Percentiles rank a stretch among this genome's conserved stretches.
Evolutionary conservation across 2,888 invertebrate species (phyloP).

Genomic region (Campoplex nolae): DNA sequence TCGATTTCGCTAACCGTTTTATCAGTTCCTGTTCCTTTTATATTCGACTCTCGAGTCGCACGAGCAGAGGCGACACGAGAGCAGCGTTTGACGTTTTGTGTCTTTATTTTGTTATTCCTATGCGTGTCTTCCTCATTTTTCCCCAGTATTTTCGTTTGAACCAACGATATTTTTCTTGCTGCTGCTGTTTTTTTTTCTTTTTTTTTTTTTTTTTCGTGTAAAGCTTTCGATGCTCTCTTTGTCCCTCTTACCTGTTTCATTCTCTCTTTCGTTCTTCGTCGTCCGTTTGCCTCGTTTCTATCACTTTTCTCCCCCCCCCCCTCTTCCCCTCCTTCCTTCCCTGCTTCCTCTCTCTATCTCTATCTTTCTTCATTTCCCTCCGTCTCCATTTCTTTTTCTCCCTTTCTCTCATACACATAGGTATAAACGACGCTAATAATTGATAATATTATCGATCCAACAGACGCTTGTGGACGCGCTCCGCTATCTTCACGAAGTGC

Average conservation of each 20-base stretch:
- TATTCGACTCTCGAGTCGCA: background rate
- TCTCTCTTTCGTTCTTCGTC: background rate
- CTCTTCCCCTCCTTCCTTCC: background rate
- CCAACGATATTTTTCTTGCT: background rate
- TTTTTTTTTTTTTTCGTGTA: too few relatives aligned
- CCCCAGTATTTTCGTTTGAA: background rate
- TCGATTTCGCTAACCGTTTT: background rate
- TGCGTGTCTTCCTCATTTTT: background rate
- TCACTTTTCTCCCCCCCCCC: background rate
- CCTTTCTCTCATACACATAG: background rate
- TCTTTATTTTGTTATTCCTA: background rate
- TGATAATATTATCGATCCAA: conserved; percentile 72
- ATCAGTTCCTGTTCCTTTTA: background rate
- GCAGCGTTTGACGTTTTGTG: background rate
- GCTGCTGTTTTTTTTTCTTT: background rate
- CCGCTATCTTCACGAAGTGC: conserved; percentile 48
- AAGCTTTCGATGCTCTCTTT: background rate
- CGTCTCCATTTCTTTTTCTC: background rate
- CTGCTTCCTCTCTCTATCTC: background rate
- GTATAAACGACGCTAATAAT: conserved; percentile 69
- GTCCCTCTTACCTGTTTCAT: background rate
- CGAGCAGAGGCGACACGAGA: background rate
- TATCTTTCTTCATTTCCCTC: background rate
- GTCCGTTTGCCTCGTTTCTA: background rate
- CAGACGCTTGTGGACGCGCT: conserved; percentile 43